Base-by-base conservation (phyloP, 2,797 vertebrate species). In the Australoheros facetus region DNA sequence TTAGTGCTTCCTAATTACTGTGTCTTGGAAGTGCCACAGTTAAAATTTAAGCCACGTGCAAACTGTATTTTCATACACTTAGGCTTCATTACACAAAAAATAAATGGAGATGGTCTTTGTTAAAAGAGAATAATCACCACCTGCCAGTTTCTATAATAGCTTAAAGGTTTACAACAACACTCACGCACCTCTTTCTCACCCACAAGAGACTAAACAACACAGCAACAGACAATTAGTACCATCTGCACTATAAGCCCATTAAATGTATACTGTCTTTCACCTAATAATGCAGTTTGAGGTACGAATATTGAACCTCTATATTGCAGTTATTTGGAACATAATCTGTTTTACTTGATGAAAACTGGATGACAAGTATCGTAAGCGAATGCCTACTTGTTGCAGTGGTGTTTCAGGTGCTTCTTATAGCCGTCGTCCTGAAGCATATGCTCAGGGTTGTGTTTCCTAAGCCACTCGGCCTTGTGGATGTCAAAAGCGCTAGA, bases 351-450 rank as follows among this genome's bases (percentile, higher is more conserved):
- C 11, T 19, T 17, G 2, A 56, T 62, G 23, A 57, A 73, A 45
- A 30, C 8, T 60, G 21, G 11, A 12, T 59, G 4, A 14, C 13
- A 34, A 42, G 45, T 4, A 12, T 2, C 23, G 57, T 21, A 48
- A 51, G 56, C 0, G 45, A 84, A 76, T 79, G 85, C 97, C 83
- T 96, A 99, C 98, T 99, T 99, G 96, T 99, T 99, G 93, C 98
- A 99, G 83, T 99, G 98, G 84, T 99, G 98, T 89, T 99, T 99
- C 87, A 99, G 96, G 89, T 99, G 98, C 80, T 99, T 99, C 93
- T 99, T 99, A 95, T 99, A 99, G 75, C 98, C 98, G 76, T 99
- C 98, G 19, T 99, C 98, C 92, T 99, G 98, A 82, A 99, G 95
- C 64, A 99, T 96, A 93, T 99, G 98, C 82, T 99, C 98, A 5